phyloP scores from a whole-genome alignment of 2,113 vertebrate species.

The Acrocephalus arundinaceus region DNA sequence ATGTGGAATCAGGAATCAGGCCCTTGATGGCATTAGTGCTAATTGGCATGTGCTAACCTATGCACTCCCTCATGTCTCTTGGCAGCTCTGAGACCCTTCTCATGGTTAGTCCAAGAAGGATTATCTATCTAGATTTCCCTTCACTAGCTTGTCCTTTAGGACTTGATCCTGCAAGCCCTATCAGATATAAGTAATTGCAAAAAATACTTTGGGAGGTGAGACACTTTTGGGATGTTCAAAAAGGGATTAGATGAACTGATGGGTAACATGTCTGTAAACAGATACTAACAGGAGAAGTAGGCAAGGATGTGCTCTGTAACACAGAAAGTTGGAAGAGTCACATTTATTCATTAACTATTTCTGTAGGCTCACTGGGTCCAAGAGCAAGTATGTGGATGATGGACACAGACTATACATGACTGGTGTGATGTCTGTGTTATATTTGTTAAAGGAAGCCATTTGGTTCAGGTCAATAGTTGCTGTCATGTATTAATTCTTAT shows the following conservation, averaged over 20 bases:
- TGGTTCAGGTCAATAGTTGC: background rate
- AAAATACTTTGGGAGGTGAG: constrained; percentile 11
- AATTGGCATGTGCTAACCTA: background rate
- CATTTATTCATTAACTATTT: background rate
- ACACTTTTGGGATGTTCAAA: background rate
- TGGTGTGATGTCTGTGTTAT: background rate
- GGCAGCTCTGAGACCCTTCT: background rate
- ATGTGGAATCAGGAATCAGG: background rate
- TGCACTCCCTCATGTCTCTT: background rate
- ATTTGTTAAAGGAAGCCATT: background rate
- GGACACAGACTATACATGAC: background rate
- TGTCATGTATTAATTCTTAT: background rate
- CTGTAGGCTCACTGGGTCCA: background rate
- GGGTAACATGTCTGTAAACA: background rate
- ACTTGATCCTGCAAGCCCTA: background rate
- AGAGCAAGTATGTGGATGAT: background rate
- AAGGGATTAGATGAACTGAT: background rate
- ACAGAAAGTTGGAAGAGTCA: background rate
- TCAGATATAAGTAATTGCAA: background rate
- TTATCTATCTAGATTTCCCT: background rate
- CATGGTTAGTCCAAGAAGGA: background rate
- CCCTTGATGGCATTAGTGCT: background rate
- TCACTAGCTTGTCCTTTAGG: background rate
- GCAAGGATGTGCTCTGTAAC: background rate
- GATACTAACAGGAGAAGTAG: background rate